Conservation (phyloP, 1,140 invertebrate genomes). For the Lysiphlebus fabarum region DNA sequence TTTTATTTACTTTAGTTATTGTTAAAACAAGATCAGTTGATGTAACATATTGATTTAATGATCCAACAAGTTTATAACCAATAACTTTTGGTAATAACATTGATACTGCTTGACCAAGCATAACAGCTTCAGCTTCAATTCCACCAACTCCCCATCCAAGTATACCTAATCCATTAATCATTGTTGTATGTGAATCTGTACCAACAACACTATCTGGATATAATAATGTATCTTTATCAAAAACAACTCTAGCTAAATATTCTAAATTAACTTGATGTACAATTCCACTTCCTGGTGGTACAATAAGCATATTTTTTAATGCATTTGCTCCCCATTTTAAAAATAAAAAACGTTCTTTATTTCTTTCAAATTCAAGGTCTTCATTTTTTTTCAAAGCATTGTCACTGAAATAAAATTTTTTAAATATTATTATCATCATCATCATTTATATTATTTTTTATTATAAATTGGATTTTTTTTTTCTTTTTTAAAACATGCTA, state of each 20-base stretch:
- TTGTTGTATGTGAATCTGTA: conserved; percentile 97
- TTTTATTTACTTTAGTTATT: conserved; percentile 81
- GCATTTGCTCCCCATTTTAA: conserved; percentile 97
- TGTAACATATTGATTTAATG: conserved; percentile 79
- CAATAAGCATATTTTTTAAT: conserved; percentile 94
- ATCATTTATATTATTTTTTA: too few species aligned
- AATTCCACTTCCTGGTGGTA: conserved; percentile 96
- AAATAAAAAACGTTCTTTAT: conserved; percentile 94
- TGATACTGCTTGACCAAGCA: conserved; percentile 93
- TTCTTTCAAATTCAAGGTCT: conserved; percentile 92
- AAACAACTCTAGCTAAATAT: conserved; percentile 93
- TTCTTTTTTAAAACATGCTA: too few species aligned
- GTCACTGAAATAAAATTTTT: conserved; percentile 59
- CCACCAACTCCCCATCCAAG: conserved; percentile 78
- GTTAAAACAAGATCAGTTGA: conserved; percentile 97
- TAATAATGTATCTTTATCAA: conserved; percentile 66
- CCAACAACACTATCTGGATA: conserved; percentile 98
- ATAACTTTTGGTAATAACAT: conserved; percentile 96
- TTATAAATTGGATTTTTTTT: too few species aligned
- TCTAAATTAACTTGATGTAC: conserved; percentile 98
- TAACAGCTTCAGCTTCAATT: conserved; percentile 87
- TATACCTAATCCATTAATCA: conserved; percentile 92
- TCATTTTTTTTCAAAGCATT: conserved; percentile 93
- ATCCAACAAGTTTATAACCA: conserved; percentile 86
- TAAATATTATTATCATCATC: too few species aligned